phyloP scores from a whole-genome alignment of 2,113 vertebrate genomes.

The Nycticebus coucang region DNA sequence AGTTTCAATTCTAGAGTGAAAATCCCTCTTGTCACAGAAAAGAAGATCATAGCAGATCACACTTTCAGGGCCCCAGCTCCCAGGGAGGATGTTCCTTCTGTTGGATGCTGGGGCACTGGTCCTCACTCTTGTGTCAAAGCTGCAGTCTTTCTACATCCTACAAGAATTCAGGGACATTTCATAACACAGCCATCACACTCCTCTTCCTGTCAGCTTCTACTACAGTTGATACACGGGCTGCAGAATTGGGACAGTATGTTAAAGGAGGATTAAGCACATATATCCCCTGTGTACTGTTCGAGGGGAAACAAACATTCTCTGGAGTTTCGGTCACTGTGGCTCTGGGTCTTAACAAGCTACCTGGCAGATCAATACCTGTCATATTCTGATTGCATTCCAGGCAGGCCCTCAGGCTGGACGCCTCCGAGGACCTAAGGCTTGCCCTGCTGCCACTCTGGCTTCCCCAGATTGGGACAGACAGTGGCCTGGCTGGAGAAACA shows the following conservation, averaged over 20 bases:
- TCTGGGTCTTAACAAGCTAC: constrained; percentile 68
- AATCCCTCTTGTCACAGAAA: not conserved
- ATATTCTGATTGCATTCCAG: not conserved
- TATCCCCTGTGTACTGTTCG: constrained; percentile 72
- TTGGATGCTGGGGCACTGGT: not conserved
- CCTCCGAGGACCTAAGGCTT: not conserved
- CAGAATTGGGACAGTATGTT: constrained; percentile 68
- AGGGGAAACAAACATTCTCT: constrained; percentile 60
- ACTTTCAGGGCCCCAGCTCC: not conserved
- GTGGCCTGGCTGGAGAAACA: not conserved
- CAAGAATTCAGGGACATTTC: constrained; percentile 69
- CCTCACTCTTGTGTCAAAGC: not conserved
- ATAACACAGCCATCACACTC: constrained; percentile 65
- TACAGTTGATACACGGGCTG: constrained; percentile 37
- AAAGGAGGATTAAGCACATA: constrained; percentile 75
- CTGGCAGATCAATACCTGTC: constrained; percentile 60
- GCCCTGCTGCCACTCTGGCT: not conserved
- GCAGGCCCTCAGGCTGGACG: not conserved
- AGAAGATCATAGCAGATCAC: not conserved
- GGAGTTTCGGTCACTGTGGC: constrained; percentile 65
- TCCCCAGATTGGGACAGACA: not conserved
- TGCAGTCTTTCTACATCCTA: constrained; percentile 41
- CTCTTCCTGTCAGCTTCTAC: constrained; percentile 71
- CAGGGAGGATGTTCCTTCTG: not conserved
- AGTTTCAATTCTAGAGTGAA: not conserved